Conservation (phyloP, 2,797 vertebrate species). For the Cacajao melanocephalus region DNA sequence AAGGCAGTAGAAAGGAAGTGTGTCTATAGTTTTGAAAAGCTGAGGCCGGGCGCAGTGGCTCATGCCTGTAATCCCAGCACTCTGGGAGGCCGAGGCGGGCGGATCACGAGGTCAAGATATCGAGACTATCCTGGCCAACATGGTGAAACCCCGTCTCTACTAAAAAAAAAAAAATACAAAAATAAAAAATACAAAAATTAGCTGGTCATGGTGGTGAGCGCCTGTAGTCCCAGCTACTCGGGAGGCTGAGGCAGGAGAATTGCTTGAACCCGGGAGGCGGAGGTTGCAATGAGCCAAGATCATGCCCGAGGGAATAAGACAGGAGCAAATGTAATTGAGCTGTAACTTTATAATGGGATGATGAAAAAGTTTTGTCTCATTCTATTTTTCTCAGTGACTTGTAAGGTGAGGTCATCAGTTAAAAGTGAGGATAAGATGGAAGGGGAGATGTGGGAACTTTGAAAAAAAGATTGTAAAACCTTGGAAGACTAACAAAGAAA, state of each 20-base stretch:
- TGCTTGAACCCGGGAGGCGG: too few species aligned
- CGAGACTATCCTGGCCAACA: too few species aligned
- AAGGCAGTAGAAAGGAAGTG: neutral
- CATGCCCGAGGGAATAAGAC: neutral
- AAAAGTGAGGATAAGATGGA: neutral
- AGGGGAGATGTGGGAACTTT: neutral
- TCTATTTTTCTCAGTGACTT: neutral
- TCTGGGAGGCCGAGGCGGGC: too few species aligned
- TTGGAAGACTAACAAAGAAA: neutral
- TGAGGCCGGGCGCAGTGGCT: neutral
- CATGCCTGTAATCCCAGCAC: too few species aligned
- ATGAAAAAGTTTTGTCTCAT: neutral
- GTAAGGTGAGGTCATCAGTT: neutral
- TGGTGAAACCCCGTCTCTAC: too few species aligned
- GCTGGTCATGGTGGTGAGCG: too few species aligned
- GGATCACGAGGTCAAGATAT: too few species aligned
- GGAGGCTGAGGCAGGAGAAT: too few species aligned
- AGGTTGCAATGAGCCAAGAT: too few species aligned
- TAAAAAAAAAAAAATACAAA: too few species aligned
- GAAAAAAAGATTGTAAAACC: conserved; percentile 2
- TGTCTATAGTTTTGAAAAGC: neutral
- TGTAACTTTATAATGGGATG: neutral
- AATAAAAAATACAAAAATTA: too few species aligned
- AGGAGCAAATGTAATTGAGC: neutral
- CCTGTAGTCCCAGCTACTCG: too few species aligned